Percentiles rank a stretch among this genome's conserved stretches.
Evolutionary conservation across 2,113 vertebrate species (phyloP).

Genomic region (Oreochromis aureus): DNA sequence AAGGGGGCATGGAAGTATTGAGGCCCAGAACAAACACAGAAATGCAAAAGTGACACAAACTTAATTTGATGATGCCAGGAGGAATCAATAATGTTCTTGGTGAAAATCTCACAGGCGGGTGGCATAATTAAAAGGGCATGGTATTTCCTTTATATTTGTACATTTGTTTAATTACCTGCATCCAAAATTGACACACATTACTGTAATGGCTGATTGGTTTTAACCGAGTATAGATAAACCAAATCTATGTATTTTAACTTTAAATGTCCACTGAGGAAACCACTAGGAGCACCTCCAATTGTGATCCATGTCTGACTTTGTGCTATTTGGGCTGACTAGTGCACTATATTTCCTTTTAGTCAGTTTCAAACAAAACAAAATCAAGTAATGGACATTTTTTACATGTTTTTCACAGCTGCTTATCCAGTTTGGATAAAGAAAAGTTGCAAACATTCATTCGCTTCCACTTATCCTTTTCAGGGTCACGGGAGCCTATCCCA

Average conservation of each 20-base stretch:
- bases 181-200: not conserved
- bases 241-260: not conserved
- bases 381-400: not conserved
- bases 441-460: not conserved
- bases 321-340: not conserved
- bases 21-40: not conserved
- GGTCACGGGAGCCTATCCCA: no score
- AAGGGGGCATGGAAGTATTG: not conserved
- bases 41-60: not conserved
- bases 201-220: not conserved
- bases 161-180: not conserved
- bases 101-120: not conserved
- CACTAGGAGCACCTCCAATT: not conserved
- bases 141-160: not conserved
- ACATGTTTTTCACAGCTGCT: not conserved
- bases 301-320: not conserved
- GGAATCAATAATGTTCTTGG: not conserved
- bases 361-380: not conserved
- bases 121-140: not conserved
- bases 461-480: no score
- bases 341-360: not conserved
- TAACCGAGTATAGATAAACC: not conserved
- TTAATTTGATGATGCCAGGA: not conserved
- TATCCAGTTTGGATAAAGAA: not conserved
- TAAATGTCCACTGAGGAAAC: not conserved